These are phyloP conservation scores for Pygocentrus nattereri DNA, from an alignment of 2,797 vertebrate genomes.

Conservation along the genomic window DNA sequence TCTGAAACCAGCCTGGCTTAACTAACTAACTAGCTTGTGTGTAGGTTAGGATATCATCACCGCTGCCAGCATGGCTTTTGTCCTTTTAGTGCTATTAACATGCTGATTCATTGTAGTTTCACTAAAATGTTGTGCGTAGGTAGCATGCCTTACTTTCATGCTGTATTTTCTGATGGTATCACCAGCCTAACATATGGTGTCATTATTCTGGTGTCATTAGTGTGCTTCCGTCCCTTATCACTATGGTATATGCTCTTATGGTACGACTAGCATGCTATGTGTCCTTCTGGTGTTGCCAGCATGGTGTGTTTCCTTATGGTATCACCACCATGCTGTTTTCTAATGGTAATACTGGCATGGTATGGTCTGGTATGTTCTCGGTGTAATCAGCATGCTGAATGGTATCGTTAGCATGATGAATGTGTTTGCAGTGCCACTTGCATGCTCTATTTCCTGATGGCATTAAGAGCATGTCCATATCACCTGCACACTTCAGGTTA, in stretches of 20 bases:
- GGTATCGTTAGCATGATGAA: neutral
- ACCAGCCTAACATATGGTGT: too few relatives aligned
- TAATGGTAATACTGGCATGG: neutral
- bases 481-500: constrained; percentile 51
- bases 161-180: neutral
- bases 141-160: neutral
- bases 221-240: neutral
- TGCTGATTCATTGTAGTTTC: too few relatives aligned
- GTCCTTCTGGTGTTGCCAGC: too few relatives aligned
- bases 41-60: too few relatives aligned
- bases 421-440: neutral
- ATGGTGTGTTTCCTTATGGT: too few relatives aligned
- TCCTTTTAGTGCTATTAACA: too few relatives aligned
- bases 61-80: too few relatives aligned
- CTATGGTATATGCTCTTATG: neutral
- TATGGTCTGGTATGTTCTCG: neutral
- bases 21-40: too few relatives aligned
- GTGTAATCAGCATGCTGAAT: too few relatives aligned
- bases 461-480: neutral
- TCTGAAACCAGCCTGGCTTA: too few relatives aligned
- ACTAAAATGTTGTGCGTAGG: too few relatives aligned
- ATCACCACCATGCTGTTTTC: too few relatives aligned
- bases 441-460: neutral
- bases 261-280: constrained; percentile 1
- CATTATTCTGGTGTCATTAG: neutral